phyloP scores from a whole-genome alignment of 2,888 invertebrate species.

The Drosophila siamana region DNA sequence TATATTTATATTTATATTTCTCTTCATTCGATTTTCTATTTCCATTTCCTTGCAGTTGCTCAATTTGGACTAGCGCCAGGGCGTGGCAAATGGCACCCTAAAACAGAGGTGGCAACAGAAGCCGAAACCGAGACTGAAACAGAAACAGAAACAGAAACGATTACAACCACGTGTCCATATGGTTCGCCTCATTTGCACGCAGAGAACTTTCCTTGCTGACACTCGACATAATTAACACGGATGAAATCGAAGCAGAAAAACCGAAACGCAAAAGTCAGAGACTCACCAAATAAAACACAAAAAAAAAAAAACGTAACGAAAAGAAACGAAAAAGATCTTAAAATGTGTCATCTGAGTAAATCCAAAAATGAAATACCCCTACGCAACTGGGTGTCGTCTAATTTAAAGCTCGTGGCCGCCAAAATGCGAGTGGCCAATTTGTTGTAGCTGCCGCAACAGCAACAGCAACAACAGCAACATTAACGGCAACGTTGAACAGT shows the following conservation, averaged over 20 bases:
- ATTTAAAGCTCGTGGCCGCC: slow-evolving; percentile 71
- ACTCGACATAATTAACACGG: slow-evolving; percentile 67
- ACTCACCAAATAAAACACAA: too few relatives aligned
- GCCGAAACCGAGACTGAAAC: slow-evolving; percentile 9
- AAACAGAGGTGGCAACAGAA: slow-evolving; percentile 12
- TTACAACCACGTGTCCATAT: slow-evolving; percentile 40
- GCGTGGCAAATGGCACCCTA: slow-evolving; percentile 46
- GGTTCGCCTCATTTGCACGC: slow-evolving; percentile 47
- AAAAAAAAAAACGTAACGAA: too few relatives aligned
- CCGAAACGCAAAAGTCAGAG: slow-evolving; percentile 26
- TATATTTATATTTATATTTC: slow-evolving; percentile 11
- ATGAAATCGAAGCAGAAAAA: slow-evolving; percentile 39
- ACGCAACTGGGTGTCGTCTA: slow-evolving; percentile 59
- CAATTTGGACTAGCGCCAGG: slow-evolving; percentile 71
- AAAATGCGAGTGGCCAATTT: slow-evolving; percentile 74
- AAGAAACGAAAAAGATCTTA: slow-evolving; percentile 9
- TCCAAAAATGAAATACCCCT: slow-evolving; percentile 44
- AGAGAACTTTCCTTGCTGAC: slow-evolving; percentile 42
- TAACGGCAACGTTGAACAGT: slow-evolving; percentile 8
- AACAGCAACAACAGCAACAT: slow-evolving; percentile 29
- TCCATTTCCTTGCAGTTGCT: slow-evolving; percentile 66
- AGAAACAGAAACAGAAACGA: slow-evolving; percentile 11
- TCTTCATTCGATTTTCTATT: slow-evolving; percentile 34
- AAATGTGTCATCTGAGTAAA: slow-evolving; percentile 49
- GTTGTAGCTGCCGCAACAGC: slow-evolving; percentile 49